Conservation (phyloP, 2,888 invertebrate species). For the Octodonta nipae region DNA sequence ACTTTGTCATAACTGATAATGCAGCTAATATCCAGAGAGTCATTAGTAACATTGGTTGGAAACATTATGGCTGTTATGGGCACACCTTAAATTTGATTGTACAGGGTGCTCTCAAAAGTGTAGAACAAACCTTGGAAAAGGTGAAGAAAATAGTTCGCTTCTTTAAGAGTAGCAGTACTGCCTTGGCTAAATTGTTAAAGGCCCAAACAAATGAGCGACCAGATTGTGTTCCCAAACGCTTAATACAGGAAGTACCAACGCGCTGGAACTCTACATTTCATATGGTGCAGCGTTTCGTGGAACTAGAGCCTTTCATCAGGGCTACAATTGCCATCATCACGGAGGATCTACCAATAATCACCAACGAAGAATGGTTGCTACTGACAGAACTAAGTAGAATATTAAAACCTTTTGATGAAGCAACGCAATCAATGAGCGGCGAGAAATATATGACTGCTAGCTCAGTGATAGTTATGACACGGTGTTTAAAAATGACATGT, state of each 20-base stretch:
- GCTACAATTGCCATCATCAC: no score
- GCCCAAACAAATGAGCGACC: slow-evolving; percentile 1
- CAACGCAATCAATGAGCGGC: no score
- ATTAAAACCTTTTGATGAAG: no score
- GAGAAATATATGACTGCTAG: no score
- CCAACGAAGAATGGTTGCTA: no score
- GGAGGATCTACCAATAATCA: no score
- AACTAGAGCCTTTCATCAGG: slow-evolving; percentile 14
- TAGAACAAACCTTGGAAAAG: slow-evolving; percentile 9
- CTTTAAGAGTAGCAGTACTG: slow-evolving; percentile 18
- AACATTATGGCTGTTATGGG: slow-evolving; percentile 19
- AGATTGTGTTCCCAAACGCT: slow-evolving; percentile 9
- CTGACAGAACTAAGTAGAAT: no score
- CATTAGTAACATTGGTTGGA: slow-evolving; percentile 11
- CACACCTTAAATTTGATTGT: slow-evolving; percentile 21
- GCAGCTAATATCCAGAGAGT: slow-evolving; percentile 21
- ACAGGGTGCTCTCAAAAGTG: slow-evolving; percentile 10
- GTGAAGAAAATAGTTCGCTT: slow-evolving; percentile 15
- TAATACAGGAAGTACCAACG: slow-evolving; percentile 14
- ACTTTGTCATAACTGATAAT: slow-evolving; percentile 21
- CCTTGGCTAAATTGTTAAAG: slow-evolving; percentile 7
- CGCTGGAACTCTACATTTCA: slow-evolving; percentile 16
- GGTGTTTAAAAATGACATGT: no score
- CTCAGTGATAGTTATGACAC: no score
- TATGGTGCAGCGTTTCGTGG: slow-evolving; percentile 12